Percentiles rank a stretch among this genome's conserved stretches.
Conservation (phyloP, 2,888 invertebrate genomes). For the Pachymerium ferrugineum region DNA sequence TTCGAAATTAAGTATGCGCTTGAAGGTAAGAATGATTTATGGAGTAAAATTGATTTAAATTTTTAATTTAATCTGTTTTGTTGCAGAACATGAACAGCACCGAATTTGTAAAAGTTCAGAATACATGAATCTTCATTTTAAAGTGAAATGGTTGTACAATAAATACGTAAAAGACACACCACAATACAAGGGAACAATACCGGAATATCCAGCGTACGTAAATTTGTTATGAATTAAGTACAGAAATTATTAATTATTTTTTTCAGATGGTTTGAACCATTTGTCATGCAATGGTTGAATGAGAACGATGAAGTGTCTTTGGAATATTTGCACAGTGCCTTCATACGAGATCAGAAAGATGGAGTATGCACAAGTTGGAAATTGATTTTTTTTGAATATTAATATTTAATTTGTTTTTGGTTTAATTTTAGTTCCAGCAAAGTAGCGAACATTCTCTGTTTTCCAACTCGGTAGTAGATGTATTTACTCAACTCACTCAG, state of each 20-base stretch:
- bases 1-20: constrained; percentile 97
- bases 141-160: constrained; percentile 97
- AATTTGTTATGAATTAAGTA: constrained; percentile 27
- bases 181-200: constrained; percentile 92
- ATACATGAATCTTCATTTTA: constrained; percentile 99
- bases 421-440: constrained; percentile 78
- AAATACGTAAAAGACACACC: constrained; percentile 97
- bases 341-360: constrained; percentile 93
- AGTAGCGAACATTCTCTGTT: constrained; percentile 98
- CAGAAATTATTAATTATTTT: neutral
- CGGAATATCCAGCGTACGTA: constrained; percentile 86
- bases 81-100: constrained; percentile 84
- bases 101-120: constrained; percentile 94
- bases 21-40: constrained; percentile 54
- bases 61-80: constrained; percentile 16
- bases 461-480: constrained; percentile 98
- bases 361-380: constrained; percentile 57
- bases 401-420: neutral
- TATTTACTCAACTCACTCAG: constrained; percentile 98
- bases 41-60: neutral
- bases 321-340: constrained; percentile 97
- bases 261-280: constrained; percentile 94
- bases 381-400: neutral
- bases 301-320: constrained; percentile 99
- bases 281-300: constrained; percentile 99